phyloP scores from a whole-genome alignment of 1,140 invertebrate species.

The Globodera ellingtonae region DNA sequence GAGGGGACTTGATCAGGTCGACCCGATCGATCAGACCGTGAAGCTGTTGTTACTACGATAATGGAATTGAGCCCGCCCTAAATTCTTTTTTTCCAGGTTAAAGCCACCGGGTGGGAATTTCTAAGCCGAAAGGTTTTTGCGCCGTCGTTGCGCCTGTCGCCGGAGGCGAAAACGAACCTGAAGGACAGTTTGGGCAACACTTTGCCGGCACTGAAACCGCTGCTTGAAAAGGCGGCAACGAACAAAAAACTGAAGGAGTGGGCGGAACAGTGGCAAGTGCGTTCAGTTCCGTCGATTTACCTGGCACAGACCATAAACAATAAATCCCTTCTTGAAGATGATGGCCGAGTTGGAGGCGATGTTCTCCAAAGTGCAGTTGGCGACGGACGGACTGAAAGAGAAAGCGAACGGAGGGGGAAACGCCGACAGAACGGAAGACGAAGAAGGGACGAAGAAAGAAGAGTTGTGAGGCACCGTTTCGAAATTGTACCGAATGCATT shows the following conservation, averaged over 20 bases:
- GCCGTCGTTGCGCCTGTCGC: neutral
- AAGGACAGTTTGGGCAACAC: slow-evolving; percentile 2
- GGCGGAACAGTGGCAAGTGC: slow-evolving; percentile 1
- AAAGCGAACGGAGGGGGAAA: too few relatives aligned
- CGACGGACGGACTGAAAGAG: neutral
- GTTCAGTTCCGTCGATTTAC: neutral
- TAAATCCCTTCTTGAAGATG: neutral
- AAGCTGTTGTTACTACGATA: neutral
- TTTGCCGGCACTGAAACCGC: neutral
- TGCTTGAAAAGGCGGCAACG: neutral
- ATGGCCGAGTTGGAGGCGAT: slow-evolving; percentile 13
- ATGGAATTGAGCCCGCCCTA: neutral
- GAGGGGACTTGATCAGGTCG: too few relatives aligned
- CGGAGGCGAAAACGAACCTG: neutral
- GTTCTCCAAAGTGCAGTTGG: neutral
- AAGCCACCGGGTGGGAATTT: slow-evolving; percentile 1
- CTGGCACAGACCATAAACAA: neutral
- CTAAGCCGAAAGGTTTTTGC: neutral
- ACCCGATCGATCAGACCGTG: too few relatives aligned
- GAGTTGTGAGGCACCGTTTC: too few relatives aligned
- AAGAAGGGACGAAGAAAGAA: too few relatives aligned
- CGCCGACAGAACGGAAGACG: too few relatives aligned
- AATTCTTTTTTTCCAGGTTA: neutral
- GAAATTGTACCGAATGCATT: too few relatives aligned
- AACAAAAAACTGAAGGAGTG: slow-evolving; percentile 12